A percentile compares a stretch with the other conserved stretches of the same genome.
Conservation (phyloP, 2,797 vertebrate genomes). For the Hydrophis major region DNA sequence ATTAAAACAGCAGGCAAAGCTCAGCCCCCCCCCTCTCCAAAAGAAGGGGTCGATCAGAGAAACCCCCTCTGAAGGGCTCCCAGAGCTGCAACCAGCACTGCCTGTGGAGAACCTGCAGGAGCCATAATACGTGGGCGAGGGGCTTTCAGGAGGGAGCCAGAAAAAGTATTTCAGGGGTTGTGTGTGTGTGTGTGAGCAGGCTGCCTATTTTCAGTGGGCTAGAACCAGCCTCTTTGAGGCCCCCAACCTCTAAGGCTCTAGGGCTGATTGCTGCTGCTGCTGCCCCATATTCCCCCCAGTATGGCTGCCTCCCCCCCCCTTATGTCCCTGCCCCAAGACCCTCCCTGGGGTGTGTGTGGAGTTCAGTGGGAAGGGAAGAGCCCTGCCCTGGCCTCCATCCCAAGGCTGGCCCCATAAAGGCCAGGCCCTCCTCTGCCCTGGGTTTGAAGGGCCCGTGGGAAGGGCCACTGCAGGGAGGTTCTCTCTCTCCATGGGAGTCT, state of each 20-base stretch:
- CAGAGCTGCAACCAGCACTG: neutral
- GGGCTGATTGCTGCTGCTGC: neutral
- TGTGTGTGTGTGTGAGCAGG: neutral
- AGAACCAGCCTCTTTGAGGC: neutral
- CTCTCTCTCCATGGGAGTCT: neutral
- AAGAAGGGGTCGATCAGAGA: neutral
- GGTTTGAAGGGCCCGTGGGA: neutral
- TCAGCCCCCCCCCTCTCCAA: neutral
- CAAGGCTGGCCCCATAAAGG: neutral
- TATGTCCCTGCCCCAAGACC: neutral
- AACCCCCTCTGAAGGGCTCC: neutral
- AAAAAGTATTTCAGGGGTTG: neutral
- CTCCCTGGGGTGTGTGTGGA: neutral
- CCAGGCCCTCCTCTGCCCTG: neutral
- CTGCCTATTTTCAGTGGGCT: neutral
- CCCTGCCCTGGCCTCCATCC: neutral
- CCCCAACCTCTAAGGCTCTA: neutral
- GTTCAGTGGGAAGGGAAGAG: neutral
- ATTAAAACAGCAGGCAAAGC: neutral
- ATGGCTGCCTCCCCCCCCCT: neutral
- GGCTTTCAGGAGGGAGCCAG: neutral
- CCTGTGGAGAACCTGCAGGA: accelerated
- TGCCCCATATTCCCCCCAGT: neutral
- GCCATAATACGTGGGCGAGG: neutral
- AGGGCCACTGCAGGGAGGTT: neutral